Evolutionary conservation across 1,140 invertebrate species (phyloP).

Genomic region (Aphaenogaster floridana): DNA sequence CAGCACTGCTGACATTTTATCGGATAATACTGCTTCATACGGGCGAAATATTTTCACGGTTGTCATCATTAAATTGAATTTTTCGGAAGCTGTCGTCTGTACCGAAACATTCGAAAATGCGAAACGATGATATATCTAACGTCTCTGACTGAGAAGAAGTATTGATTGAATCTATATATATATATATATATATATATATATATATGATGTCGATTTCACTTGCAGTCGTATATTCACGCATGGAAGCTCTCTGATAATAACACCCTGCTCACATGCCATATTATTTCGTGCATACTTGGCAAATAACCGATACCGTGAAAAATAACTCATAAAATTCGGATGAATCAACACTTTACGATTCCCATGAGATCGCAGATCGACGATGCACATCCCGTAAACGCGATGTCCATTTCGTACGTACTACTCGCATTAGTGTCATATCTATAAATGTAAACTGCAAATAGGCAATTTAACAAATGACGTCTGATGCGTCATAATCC

Average conservation of each 20-base stretch:
- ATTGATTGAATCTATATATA: constrained; percentile 38
- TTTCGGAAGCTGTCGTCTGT: not conserved
- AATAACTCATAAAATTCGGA: constrained; percentile 53
- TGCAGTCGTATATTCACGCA: constrained; percentile 13
- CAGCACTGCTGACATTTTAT: not conserved
- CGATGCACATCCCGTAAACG: constrained; percentile 9
- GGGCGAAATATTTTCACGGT: constrained; percentile 29
- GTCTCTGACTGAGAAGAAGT: not conserved
- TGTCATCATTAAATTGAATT: constrained; percentile 29
- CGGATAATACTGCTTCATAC: not conserved
- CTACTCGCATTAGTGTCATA: constrained; percentile 1
- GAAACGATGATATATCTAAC: not conserved
- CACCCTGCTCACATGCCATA: not conserved
- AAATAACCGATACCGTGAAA: constrained; percentile 28
- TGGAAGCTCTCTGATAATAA: constrained; percentile 30
- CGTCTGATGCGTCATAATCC: not conserved
- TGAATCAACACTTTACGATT: constrained; percentile 24
- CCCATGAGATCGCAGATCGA: not conserved
- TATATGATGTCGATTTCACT: constrained; percentile 8
- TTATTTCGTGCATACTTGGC: not conserved
- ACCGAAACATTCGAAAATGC: not conserved
- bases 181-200: not conserved
- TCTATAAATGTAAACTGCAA: constrained; percentile 28
- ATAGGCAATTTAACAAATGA: constrained; percentile 32
- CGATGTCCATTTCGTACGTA: not conserved